Evolutionary conservation across 2,797 vertebrate species (phyloP), one percentile per base, ranked within the genome.

Genomic region (Malurus splendens): DNA sequence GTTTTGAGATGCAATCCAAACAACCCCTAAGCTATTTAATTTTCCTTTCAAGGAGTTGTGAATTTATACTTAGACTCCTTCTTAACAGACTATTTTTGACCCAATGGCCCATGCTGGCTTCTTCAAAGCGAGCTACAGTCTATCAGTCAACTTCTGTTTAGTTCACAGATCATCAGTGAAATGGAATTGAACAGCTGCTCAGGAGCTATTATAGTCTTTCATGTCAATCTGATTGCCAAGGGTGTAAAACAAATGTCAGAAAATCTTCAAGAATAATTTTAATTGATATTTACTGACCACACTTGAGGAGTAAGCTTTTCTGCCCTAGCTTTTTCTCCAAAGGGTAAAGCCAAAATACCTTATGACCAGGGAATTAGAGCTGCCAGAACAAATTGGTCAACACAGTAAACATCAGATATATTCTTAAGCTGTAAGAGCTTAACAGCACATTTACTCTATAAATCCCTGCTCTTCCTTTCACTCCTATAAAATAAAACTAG

Each of bases 151-250:
- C 48, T 84, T 91, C 83, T 78, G 41, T 81, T 93, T 90, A 84
- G 85, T 94, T 94, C 94, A 96, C 89, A 96, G 87, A 92, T 89
- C 90, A 95, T 20, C 83, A 74, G 85, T 83, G 86, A 51, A 67
- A 51, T 77, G 82, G 91, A 90, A 91, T 91, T 93, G 77, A 96
- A 87, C 87, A 95, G 81, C 92, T 96, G 87, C 67, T 95, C 75
- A 25, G 56, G 47, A 94, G 57, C 54, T 72, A 89, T 93, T 95
- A 85, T 32, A 89, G 87, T 62, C 77, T 82, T 92, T 93, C 61
- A 32, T 48, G 82, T 82, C 87, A 87, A 67, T 94, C 89, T 89
- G 30, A 13, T 45, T 75, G 54, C 88, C 88, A 93, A 87, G 66
- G 87, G 79, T 89, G 32, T 80, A 87, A 60, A 89, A 85, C 55